Evolutionary conservation across 30 jellyfish, hydroid and myxozoan genomes (phyloP).

Genomic region (Aurelia coerulea): DNA sequence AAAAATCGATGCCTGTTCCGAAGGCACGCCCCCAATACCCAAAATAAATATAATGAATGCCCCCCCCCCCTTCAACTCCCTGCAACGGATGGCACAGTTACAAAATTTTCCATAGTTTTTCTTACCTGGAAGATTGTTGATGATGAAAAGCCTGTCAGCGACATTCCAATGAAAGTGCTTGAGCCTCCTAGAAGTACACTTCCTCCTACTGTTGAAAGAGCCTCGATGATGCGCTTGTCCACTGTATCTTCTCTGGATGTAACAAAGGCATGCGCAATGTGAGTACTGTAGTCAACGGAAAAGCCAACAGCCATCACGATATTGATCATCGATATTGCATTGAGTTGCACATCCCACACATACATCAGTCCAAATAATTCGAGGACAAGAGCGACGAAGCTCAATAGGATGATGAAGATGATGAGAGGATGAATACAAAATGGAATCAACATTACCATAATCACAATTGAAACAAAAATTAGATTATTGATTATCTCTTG

Average conservation of each 20-base stretch:
- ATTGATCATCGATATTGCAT: constrained; percentile 90
- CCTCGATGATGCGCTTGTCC: constrained; percentile 73
- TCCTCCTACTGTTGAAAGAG: constrained; percentile 87
- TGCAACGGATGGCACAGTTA: no score
- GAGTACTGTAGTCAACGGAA: constrained; percentile 97
- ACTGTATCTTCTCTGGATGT: constrained; percentile 69
- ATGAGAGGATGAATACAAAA: constrained; percentile 84
- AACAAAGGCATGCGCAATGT: constrained; percentile 92
- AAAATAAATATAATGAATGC: no score
- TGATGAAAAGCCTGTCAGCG: constrained; percentile 62
- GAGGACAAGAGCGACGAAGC: constrained; percentile 71
- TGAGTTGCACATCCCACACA: constrained; percentile 86
- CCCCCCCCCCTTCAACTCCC: no score
- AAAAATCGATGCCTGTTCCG: no score
- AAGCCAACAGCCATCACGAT: constrained; percentile 95
- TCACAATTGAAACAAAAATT: constrained; percentile 62
- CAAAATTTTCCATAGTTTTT: neutral
- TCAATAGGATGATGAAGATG: constrained; percentile 57
- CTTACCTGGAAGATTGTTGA: constrained; percentile 71
- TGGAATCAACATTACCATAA: constrained; percentile 74
- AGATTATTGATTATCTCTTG: constrained; percentile 73
- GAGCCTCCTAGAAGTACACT: constrained; percentile 95
- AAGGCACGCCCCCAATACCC: no score
- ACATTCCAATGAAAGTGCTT: constrained; percentile 78
- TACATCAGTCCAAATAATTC: constrained; percentile 91